Conservation (phyloP, 2,113 vertebrate species). For the Helogale parvula region DNA sequence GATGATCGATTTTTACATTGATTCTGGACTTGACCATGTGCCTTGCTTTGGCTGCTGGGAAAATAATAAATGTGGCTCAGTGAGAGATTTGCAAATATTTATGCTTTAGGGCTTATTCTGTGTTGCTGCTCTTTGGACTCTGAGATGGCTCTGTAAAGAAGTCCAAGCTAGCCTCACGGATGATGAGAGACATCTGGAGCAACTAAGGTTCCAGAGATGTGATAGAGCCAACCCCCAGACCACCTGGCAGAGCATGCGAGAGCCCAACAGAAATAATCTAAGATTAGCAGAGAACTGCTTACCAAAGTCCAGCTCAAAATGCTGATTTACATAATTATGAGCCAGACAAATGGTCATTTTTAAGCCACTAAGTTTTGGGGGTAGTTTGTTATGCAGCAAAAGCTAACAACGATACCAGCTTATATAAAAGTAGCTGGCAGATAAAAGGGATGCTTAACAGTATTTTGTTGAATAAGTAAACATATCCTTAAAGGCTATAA, state of each 20-base stretch:
- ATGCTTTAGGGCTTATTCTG: neutral
- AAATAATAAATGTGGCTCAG: neutral
- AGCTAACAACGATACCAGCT: neutral
- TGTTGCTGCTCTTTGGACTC: neutral
- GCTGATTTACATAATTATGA: neutral
- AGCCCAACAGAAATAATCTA: neutral
- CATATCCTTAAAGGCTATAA: neutral
- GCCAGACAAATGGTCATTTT: neutral
- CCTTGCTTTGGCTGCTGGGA: neutral
- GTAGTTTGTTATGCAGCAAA: neutral
- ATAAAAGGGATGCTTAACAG: neutral
- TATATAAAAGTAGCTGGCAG: neutral
- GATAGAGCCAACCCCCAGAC: neutral
- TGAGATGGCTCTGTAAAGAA: neutral
- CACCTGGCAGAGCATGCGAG: neutral
- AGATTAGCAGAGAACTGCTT: neutral
- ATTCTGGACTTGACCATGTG: neutral
- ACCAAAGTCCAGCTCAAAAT: neutral
- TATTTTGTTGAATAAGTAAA: neutral
- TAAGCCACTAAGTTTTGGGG: neutral
- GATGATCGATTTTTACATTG: neutral
- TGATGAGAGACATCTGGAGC: neutral
- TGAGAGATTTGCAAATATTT: neutral
- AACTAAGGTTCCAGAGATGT: neutral
- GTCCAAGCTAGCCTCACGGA: neutral